phyloP scores from a whole-genome alignment of 2,797 vertebrate species.

The Caiman crocodilus region DNA sequence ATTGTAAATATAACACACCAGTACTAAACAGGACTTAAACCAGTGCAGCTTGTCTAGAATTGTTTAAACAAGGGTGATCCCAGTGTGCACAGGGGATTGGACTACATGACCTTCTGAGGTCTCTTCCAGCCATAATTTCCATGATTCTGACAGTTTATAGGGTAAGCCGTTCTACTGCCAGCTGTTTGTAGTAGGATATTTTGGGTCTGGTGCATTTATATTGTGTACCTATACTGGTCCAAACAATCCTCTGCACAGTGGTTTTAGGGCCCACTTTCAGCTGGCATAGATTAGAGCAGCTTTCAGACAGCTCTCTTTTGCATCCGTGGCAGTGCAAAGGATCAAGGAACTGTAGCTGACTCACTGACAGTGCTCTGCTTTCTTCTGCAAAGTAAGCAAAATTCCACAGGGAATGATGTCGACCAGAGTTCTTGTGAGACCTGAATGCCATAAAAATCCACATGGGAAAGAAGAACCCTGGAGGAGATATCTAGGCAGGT shows the following conservation, averaged over 20 bases:
- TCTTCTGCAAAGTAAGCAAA: background rate
- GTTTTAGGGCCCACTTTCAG: slow-evolving; percentile 29
- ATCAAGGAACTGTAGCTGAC: background rate
- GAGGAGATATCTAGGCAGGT: background rate
- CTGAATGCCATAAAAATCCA: background rate
- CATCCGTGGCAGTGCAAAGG: background rate
- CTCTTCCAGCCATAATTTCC: too few species aligned
- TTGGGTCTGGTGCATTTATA: background rate
- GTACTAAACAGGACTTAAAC: background rate
- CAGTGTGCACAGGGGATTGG: too few species aligned
- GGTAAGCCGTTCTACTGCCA: too few species aligned
- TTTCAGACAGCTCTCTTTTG: slow-evolving; percentile 33
- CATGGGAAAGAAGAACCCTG: background rate
- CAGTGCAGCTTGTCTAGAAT: background rate
- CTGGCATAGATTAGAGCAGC: slow-evolving; percentile 40
- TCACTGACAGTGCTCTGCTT: background rate
- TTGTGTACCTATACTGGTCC: slow-evolving; percentile 8
- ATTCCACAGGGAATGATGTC: background rate
- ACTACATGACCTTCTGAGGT: too few species aligned
- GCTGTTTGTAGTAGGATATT: too few species aligned
- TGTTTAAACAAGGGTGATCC: background rate
- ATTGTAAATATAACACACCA: background rate
- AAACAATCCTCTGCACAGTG: slow-evolving; percentile 17
- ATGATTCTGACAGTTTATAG: too few species aligned
- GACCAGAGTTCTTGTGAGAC: background rate